Evolutionary conservation across 2,888 invertebrate genomes (phyloP).

Genomic region (Beris chalybata): DNA sequence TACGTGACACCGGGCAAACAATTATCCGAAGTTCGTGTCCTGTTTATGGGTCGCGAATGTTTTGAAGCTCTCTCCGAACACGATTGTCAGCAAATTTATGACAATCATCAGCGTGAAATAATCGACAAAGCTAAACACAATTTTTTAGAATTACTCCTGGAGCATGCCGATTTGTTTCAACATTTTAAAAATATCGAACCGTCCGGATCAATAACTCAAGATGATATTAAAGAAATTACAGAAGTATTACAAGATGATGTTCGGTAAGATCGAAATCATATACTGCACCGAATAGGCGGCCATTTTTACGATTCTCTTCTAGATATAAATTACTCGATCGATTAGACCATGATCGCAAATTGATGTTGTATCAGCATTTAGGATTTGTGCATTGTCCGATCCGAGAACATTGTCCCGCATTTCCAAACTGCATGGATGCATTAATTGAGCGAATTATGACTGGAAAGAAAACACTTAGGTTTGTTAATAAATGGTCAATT

Average conservation of each 20-base stretch:
- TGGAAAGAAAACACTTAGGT: conserved; percentile 60
- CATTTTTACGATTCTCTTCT: conserved; percentile 36
- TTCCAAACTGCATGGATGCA: conserved; percentile 78
- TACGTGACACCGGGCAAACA: conserved; percentile 96
- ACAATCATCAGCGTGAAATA: conserved; percentile 88
- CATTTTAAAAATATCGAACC: conserved; percentile 90
- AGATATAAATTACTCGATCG: conserved; percentile 93
- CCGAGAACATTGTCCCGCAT: conserved; percentile 91
- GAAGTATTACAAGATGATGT: conserved; percentile 90
- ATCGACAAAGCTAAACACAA: conserved; percentile 88
- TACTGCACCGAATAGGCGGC: no score
- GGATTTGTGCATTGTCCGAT: conserved; percentile 96
- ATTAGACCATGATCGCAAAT: conserved; percentile 90
- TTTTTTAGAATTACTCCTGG: conserved; percentile 88
- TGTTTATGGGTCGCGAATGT: conserved; percentile 93
- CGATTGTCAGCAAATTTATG: conserved; percentile 91
- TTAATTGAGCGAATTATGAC: conserved; percentile 72
- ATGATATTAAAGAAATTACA: conserved; percentile 91
- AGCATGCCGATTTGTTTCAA: conserved; percentile 91
- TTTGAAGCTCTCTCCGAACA: conserved; percentile 88
- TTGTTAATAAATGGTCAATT: neutral
- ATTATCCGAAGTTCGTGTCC: conserved; percentile 83
- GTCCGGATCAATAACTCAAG: conserved; percentile 87
- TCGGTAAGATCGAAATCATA: conserved; percentile 60
- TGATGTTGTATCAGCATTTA: conserved; percentile 92